Conservation (phyloP, 2,797 vertebrate genomes). For the Micrastur ruficollis region DNA sequence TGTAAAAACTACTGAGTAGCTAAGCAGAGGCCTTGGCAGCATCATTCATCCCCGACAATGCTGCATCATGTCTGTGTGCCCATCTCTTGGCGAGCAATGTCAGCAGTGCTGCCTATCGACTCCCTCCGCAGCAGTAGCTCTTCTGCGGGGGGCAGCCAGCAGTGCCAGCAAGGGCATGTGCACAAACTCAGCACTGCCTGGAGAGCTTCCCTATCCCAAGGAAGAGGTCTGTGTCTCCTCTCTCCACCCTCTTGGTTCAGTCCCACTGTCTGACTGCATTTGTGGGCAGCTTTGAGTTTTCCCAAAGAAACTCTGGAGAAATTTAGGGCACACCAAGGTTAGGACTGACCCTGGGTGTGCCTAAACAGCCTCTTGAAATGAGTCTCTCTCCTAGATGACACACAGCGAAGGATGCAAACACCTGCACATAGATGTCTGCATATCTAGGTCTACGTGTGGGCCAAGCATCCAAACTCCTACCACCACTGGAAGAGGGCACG, state of each 20-base stretch:
- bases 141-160: neutral
- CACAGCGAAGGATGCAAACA: neutral
- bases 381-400: neutral
- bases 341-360: neutral
- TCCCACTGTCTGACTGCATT: neutral
- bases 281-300: neutral
- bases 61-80: neutral
- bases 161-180: fast-evolving
- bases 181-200: neutral
- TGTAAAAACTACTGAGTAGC: neutral
- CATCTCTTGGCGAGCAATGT: neutral
- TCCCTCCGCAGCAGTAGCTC: neutral
- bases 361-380: neutral
- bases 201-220: neutral
- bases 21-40: neutral
- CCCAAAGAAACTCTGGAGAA: neutral
- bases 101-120: fast-evolving
- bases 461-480: neutral
- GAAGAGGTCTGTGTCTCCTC: neutral
- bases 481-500: neutral
- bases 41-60: fast-evolving
- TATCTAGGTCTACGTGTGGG: neutral
- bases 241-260: neutral
- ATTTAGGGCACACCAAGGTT: neutral
- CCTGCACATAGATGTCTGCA: neutral